Percentiles rank a stretch among this genome's conserved stretches.
Conservation (phyloP, 1,140 invertebrate species). For the Leptinotarsa lineolata region DNA sequence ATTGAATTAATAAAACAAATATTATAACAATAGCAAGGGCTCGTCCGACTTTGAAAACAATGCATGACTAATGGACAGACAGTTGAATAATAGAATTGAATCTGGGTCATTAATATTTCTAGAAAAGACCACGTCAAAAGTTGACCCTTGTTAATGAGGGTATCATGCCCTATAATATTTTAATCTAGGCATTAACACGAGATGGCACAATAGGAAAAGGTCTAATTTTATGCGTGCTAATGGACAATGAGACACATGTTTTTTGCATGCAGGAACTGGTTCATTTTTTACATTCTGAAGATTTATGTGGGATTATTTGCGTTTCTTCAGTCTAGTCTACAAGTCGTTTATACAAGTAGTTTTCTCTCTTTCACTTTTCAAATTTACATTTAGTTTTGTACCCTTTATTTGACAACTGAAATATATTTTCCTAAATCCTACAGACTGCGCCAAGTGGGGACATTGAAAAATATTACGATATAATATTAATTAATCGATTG, state of each 20-base stretch:
- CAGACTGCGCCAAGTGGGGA: too few species aligned
- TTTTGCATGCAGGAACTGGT: conserved; percentile 14
- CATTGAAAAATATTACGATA: neutral
- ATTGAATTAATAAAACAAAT: conserved; percentile 29
- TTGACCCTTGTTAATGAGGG: conserved; percentile 38
- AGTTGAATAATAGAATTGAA: conserved; percentile 33
- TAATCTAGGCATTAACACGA: conserved; percentile 24
- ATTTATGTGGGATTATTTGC: conserved; percentile 6
- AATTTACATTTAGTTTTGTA: neutral
- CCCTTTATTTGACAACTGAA: neutral
- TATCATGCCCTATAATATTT: conserved; percentile 30
- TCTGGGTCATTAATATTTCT: conserved; percentile 37
- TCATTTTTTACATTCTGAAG: conserved; percentile 10
- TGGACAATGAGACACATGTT: conserved; percentile 27
- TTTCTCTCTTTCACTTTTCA: too few species aligned
- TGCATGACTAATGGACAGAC: conserved; percentile 42
- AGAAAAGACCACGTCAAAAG: conserved; percentile 36
- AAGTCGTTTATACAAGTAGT: neutral
- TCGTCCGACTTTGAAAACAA: conserved; percentile 33
- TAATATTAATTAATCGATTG: neutral
- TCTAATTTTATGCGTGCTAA: conserved; percentile 20
- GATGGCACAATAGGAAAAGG: conserved; percentile 26
- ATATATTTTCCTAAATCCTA: neutral
- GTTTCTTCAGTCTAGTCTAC: neutral
- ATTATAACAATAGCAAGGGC: conserved; percentile 20